Evolutionary conservation across 1,140 invertebrate genomes (phyloP).

Genomic region (Lasioglossum albipes): DNA sequence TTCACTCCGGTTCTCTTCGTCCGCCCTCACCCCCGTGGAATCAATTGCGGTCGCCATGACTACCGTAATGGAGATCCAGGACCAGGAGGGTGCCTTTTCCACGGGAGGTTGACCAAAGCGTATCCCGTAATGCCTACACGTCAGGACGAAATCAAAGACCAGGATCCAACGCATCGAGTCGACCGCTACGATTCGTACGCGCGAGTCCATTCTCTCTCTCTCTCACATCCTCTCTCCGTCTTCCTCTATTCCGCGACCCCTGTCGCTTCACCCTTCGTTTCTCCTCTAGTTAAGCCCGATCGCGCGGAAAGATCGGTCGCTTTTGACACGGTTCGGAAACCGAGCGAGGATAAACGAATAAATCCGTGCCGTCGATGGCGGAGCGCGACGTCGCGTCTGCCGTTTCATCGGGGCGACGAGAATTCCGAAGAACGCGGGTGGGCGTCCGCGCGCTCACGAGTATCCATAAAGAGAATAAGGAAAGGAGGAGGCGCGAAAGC

Average conservation of each 20-base stretch:
- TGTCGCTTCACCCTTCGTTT: constrained; percentile 9
- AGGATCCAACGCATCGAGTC: constrained; percentile 57
- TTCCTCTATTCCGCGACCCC: no score
- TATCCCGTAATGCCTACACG: constrained; percentile 68
- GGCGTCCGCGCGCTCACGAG: no score
- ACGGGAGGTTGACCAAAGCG: constrained; percentile 76
- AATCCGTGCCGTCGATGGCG: constrained; percentile 3
- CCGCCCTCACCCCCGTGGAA: constrained; percentile 71
- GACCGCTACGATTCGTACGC: constrained; percentile 44
- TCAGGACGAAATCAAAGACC: constrained; percentile 76
- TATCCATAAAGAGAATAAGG: not conserved
- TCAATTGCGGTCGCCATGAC: constrained; percentile 79
- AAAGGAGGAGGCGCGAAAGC: not conserved
- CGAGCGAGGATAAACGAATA: constrained; percentile 32
- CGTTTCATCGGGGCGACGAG: no score
- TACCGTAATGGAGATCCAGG: constrained; percentile 78
- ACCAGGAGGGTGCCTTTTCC: constrained; percentile 76
- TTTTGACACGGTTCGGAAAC: constrained; percentile 20
- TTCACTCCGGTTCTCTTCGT: constrained; percentile 51
- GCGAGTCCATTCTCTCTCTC: not conserved
- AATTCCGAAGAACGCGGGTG: no score
- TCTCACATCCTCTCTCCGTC: not conserved
- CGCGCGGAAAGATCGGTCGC: constrained; percentile 43
- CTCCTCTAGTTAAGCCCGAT: constrained; percentile 49
- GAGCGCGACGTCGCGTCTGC: no score